These are phyloP conservation scores for Dorcus parallelipipedus DNA, from an alignment of 2,888 invertebrate genomes.

Conservation along the genomic window DNA sequence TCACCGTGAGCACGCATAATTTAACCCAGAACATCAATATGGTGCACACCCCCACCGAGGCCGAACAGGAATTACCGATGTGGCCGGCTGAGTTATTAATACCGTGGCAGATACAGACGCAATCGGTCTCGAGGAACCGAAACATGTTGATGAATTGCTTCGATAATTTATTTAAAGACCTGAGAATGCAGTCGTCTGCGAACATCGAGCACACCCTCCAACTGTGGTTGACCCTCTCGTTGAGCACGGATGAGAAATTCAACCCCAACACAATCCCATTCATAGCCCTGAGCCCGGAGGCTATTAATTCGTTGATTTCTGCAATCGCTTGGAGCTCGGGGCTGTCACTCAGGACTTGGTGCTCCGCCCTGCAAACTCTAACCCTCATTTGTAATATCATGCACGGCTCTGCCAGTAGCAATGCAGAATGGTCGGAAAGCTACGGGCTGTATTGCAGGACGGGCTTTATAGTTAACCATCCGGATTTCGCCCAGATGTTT, in stretches of 20 bases:
- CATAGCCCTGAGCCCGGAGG: conserved; percentile 62
- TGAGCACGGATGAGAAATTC: conserved; percentile 51
- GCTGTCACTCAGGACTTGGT: conserved; percentile 74
- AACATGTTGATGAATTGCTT: conserved; percentile 69
- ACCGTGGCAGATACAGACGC: conserved; percentile 53
- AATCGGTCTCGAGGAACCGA: conserved; percentile 47
- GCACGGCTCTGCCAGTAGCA: conserved; percentile 37
- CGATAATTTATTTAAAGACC: conserved; percentile 64
- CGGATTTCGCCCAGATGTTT: conserved; percentile 65
- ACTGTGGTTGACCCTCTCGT: conserved; percentile 75
- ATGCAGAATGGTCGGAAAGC: conserved; percentile 28
- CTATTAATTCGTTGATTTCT: conserved; percentile 63
- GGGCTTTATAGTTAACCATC: conserved; percentile 61
- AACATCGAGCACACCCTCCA: conserved; percentile 82
- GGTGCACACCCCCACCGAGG: conserved; percentile 43
- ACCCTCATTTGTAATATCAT: conserved; percentile 69
- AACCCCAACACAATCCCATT: conserved; percentile 59
- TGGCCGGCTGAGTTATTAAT: conserved; percentile 50
- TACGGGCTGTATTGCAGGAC: conserved; percentile 56
- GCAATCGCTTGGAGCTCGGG: conserved; percentile 66
- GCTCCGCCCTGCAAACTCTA: conserved; percentile 71
- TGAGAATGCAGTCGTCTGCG: conserved; percentile 66
- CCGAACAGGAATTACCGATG: conserved; percentile 46
- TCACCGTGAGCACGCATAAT: conserved; percentile 37
- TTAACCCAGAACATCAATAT: conserved; percentile 41